Evolutionary conservation across 2,888 invertebrate genomes (phyloP), one percentile per base, ranked within the genome.

Genomic region (Troglohyphantes excavatus): DNA sequence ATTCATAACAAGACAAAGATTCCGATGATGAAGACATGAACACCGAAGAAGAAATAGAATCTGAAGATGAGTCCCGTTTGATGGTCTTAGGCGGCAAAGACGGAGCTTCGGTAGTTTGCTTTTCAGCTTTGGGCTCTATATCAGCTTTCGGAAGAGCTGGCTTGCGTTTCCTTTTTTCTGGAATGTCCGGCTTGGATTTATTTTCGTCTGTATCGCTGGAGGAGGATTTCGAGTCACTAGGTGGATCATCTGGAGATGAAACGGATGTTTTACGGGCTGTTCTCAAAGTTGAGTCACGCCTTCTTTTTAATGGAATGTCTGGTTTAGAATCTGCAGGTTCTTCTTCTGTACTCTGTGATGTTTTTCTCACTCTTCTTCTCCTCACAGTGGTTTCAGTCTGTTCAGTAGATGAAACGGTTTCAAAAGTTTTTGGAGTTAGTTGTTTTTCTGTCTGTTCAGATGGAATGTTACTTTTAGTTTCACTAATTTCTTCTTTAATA

Each of bases 301-400:
- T 70, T 59, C 59, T 53, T 23, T 81, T 82, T 21, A 61, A 26
- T 82, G 82, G 82, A 86, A 86, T 86, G 85, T 86, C 85, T n/a
- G 68, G 53, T 61, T 76, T 86, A 26, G n/a, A 13, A 46, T 26
- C 46, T 21, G n/a, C 27, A n/a, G 43, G 2, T 61, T 2, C 33
- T 21, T 63, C 33, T 61, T 61, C 33, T 3, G 19, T 11, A n/a
- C n/a, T 26, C 5, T 27, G 26, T 17, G 72, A 23, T 61, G 75
- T 26, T 33, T 61, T 76, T 61, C n/a, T 17, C 17, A 26, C 23
- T 39, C 2, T 23, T 46, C 27, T 27, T 63, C 63, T 53, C 2
- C 26, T 3, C 33, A 23, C 0, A 39, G 5, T 13, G 6, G 19
- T 70, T 11, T 23, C 70, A 46, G 46, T 46, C 19, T 26, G n/a